A percentile compares a stretch with the other conserved stretches of the same genome.
Conservation (phyloP, 2,797 vertebrate genomes). For the Todus mexicanus region DNA sequence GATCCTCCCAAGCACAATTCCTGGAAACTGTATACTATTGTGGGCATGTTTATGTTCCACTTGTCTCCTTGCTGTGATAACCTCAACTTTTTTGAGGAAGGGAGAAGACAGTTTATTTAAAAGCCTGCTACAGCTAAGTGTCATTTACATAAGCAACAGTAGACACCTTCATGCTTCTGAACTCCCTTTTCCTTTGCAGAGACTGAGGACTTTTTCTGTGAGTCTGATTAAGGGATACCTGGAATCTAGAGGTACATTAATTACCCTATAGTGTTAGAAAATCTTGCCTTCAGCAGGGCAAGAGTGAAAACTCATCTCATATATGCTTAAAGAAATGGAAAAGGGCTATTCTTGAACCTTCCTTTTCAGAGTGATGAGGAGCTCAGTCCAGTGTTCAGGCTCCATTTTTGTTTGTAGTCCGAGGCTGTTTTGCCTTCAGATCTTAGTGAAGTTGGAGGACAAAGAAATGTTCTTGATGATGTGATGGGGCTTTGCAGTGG, state of each 20-base stretch:
- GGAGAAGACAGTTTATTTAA: conserved; percentile 46
- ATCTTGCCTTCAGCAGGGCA: background rate
- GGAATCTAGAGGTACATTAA: background rate
- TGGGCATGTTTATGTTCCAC: conserved; percentile 40
- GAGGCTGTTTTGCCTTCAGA: background rate
- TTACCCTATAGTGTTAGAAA: background rate
- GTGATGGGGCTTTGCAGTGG: background rate
- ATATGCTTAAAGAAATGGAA: background rate
- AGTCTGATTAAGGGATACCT: background rate
- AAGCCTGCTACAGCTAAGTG: background rate
- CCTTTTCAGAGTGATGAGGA: background rate
- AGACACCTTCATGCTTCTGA: background rate
- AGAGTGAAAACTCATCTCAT: background rate
- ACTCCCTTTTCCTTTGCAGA: background rate
- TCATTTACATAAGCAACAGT: conserved; percentile 37
- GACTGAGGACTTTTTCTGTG: background rate
- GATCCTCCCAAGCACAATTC: background rate
- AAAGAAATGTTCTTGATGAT: background rate
- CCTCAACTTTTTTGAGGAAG: background rate
- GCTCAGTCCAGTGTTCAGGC: background rate
- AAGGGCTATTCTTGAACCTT: background rate
- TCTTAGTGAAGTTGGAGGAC: background rate
- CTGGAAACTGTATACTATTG: background rate
- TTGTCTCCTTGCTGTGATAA: conserved; percentile 30
- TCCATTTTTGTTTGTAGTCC: background rate